Conservation (phyloP, 2,113 vertebrate species). For the Ceyx margarethae region DNA sequence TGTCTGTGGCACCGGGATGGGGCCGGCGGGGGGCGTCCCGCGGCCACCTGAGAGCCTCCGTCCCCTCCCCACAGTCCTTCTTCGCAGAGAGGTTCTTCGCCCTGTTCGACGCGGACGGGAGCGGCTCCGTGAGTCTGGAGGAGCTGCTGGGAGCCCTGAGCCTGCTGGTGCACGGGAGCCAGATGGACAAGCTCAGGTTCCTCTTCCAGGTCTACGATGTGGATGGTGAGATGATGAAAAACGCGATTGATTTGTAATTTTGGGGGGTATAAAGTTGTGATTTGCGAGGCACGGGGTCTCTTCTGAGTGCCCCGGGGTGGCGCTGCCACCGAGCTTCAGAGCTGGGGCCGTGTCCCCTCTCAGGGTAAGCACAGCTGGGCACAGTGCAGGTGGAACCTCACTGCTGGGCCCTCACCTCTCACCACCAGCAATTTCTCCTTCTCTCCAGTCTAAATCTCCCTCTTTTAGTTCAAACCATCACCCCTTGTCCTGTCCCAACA, state of each 20-base stretch:
- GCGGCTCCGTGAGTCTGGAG: conserved; percentile 83
- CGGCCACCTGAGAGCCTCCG: accelerated
- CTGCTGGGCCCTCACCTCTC: background rate
- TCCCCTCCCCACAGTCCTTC: conserved; percentile 76
- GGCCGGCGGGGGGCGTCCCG: background rate
- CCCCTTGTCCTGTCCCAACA: too few species aligned
- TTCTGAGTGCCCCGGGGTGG: accelerated
- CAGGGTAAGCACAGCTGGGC: background rate
- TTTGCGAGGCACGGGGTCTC: accelerated
- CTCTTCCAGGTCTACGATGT: conserved; percentile 91
- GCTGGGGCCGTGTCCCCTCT: background rate
- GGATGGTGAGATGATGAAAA: conserved; percentile 75
- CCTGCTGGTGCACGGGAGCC: conserved; percentile 78
- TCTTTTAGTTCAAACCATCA: too few species aligned
- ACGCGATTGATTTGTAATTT: accelerated
- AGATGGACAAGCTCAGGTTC: conserved; percentile 86
- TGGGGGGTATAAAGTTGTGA: accelerated
- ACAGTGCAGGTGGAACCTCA: accelerated
- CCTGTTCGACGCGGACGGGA: conserved; percentile 84
- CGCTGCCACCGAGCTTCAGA: accelerated
- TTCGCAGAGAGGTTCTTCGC: conserved; percentile 89
- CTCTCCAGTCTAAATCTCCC: too few species aligned
- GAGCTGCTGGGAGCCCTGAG: conserved; percentile 83
- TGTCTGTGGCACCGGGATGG: accelerated
- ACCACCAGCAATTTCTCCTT: background rate